Percentiles rank a stretch among this genome's conserved stretches.
phyloP scores from a whole-genome alignment of 2,797 vertebrate species.

The Syndactyla subalaris region DNA sequence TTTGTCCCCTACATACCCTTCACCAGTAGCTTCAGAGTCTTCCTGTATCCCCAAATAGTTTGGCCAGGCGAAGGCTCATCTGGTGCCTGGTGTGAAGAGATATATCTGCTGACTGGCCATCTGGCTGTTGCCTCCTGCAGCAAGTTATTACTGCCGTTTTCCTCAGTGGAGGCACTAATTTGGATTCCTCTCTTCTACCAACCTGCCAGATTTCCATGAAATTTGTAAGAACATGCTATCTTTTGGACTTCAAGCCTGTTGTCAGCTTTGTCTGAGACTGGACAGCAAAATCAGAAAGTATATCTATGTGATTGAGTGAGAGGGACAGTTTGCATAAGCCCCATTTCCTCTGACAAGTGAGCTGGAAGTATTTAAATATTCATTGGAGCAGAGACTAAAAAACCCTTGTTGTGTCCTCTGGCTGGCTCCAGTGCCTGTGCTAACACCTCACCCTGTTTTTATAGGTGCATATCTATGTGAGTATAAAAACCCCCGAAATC shows the following conservation, averaged over 20 bases:
- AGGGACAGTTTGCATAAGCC: background rate
- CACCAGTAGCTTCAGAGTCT: background rate
- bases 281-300: background rate
- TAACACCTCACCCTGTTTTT: background rate
- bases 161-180: conserved; percentile 29
- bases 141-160: conserved; percentile 36
- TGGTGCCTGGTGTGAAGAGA: conserved; percentile 52
- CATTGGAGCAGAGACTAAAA: background rate
- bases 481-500: background rate
- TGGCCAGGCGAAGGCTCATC: conserved; percentile 7
- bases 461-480: background rate
- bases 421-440: background rate
- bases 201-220: conserved; percentile 20
- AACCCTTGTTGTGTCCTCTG: background rate
- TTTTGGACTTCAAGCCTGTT: background rate
- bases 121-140: conserved; percentile 58
- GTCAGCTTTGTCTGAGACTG: conserved; percentile 9
- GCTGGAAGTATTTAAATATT: background rate
- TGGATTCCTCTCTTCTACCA: conserved; percentile 35
- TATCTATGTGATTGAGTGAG: background rate
- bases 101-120: conserved; percentile 51
- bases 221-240: background rate
- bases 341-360: background rate
- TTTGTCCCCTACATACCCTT: conserved; percentile 41
- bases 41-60: conserved; percentile 46